Base-by-base conservation (phyloP, 2,888 invertebrate species). In the Ceramica pisi region DNA sequence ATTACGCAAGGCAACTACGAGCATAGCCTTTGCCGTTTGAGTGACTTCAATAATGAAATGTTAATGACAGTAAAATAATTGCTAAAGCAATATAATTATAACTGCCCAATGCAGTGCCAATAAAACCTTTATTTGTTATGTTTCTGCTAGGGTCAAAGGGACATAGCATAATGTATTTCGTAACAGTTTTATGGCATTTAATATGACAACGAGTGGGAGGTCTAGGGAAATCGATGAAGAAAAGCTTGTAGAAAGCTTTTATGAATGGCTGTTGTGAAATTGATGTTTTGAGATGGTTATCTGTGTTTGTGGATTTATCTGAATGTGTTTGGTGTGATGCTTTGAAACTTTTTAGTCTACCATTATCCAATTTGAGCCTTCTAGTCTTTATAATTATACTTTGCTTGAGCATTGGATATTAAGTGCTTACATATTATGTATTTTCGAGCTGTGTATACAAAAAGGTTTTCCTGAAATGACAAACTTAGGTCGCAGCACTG, bases 191-290 rank as follows among this genome's bases (percentile, higher is more conserved):
- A 77, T 76, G 21, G 41, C 67, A 12, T 56, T 69, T 75, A 55
- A 64, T 62, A 81, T 71, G 73, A 70, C 63, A 56, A 38, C 19
- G 66, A 46, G 84, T 83, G 70, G 84, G 81, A 57, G 70, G 60
- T 57, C 69, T 31, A 63, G 67, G 79, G 79, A 81, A 81, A 81
- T 71, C 75, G 16, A 0, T 44, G 6, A 70, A 74, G 71, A 80
- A 79, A 81, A 76, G 53, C 26, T 46, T 19, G 53, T 81, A 81
- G 84, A 83, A 83, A 83, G 82, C 67, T 72, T 61, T 60, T 76
- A 76, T 67, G 62, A 67, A 80, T 81, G 44, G 31, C 14, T 61
- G 44, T 70, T 83, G 67, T 74, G 63, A 76, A 74, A 81, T 73
- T n/a, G 2, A 19, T 62, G 12, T 21, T 48, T 21, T 51, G 46